Evolutionary conservation across 2,888 invertebrate genomes (phyloP), one percentile per base, ranked within the genome.

Genomic region (Peribatodes rhomboidaria): DNA sequence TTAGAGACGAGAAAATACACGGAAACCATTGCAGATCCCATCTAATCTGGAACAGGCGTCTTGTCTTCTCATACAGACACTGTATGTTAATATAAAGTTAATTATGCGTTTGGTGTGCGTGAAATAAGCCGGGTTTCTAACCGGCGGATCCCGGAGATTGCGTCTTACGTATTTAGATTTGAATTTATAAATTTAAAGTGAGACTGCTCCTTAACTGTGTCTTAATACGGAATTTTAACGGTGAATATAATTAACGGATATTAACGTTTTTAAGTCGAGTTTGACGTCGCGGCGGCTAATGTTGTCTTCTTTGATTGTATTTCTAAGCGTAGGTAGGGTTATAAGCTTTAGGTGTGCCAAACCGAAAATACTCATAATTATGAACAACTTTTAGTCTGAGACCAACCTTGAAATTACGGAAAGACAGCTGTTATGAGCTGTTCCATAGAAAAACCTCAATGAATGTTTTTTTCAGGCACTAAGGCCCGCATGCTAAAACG

Each of bases 31-130:
- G 70, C 67, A 72, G 66, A 79, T 80, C 80, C 77, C 74, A 76
- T 83, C 72, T 82, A 83, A 85, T 83, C 85, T 81, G 68, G 71
- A 69, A 67, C 68, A 69, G 71, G 69, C 74, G 74, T 76, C 73
- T 78, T 74, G 74, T 75, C 67, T 67, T 60, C 60, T 60, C 67
- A 60, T 62, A 67, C 63, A 70, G 18, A 68, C 62, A 69, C 74
- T 76, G 77, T 86, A 85, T 85, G 88, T 84, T 88, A 88, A 89
- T 88, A 85, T 76, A 84, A 85, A 84, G 86, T 89, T 90, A 90
- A 90, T 90, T 90, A 89, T 89, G 85, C 85, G 86, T 88, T 89
- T 87, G 76, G 82, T 82, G 82, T 84, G 86, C 86, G 88, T 85
- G 79, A 85, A 87, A 83, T 86, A 85, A 87, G 86, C 88, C 76